A percentile compares a stretch with the other conserved stretches of the same genome.
phyloP scores from a whole-genome alignment of 2,113 vertebrate genomes.

The Andinoacara biseriatus region DNA sequence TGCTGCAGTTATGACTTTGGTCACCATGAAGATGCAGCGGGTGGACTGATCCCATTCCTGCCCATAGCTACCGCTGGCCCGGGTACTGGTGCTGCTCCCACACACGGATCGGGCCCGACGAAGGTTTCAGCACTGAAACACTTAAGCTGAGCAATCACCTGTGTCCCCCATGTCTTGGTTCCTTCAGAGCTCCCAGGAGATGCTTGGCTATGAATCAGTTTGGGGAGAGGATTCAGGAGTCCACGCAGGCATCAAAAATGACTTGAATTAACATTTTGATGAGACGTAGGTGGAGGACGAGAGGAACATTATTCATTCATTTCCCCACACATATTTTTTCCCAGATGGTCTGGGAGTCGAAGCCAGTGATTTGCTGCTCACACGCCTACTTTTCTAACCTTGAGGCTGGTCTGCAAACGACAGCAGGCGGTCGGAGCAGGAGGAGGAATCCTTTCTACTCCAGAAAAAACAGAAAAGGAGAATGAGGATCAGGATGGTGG shows the following conservation, averaged over 20 bases:
- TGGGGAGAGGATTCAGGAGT: neutral
- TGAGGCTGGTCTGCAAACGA: neutral
- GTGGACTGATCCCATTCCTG: too few relatives aligned
- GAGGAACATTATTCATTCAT: slow-evolving; percentile 16
- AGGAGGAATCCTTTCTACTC: neutral
- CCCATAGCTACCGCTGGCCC: neutral
- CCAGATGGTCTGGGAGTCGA: slow-evolving; percentile 37
- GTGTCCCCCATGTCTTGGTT: neutral
- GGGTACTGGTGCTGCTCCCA: too few relatives aligned
- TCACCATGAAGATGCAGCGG: neutral
- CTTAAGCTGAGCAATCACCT: neutral
- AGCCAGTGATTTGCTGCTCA: slow-evolving; percentile 5
- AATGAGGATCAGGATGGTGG: neutral
- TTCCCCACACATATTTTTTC: slow-evolving; percentile 4
- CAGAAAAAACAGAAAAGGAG: neutral
- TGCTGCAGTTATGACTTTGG: neutral
- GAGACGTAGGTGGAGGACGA: slow-evolving; percentile 10
- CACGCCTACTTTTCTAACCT: slow-evolving; percentile 18
- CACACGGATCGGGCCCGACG: too few relatives aligned
- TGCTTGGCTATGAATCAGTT: neutral
- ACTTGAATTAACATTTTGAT: neutral
- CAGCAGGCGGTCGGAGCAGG: neutral
- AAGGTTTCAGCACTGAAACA: neutral
- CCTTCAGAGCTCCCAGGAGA: neutral
- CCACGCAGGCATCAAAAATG: neutral